Evolutionary conservation across 1,140 invertebrate species (phyloP).

Genomic region (Trinorchestia longiramus): DNA sequence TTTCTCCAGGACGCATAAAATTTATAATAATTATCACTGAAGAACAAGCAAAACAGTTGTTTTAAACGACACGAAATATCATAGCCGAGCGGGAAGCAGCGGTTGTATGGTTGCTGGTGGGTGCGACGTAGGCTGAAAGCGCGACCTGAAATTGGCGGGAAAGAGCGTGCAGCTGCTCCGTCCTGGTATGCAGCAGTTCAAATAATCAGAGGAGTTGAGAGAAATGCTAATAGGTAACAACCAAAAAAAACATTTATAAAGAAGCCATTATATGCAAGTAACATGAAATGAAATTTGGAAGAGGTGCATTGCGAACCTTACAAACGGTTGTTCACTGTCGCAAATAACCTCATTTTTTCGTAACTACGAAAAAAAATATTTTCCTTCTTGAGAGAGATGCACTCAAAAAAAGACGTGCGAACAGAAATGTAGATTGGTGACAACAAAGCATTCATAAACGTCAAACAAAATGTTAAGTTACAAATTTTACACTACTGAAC

Average conservation of each 20-base stretch:
- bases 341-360: neutral
- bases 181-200: neutral
- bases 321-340: neutral
- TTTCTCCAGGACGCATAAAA: neutral
- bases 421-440: neutral
- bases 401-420: neutral
- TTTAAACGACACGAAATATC: neutral
- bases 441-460: neutral
- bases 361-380: too few species aligned
- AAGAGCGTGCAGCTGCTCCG: neutral
- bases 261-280: neutral
- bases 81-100: neutral
- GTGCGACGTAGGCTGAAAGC: neutral
- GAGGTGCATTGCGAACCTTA: neutral
- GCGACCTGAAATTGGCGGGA: neutral
- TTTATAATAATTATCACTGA: neutral
- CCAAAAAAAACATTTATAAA: neutral
- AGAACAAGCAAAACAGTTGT: neutral
- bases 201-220: neutral
- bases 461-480: neutral
- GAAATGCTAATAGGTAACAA: neutral
- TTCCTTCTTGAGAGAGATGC: neutral
- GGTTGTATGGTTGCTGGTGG: neutral
- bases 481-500: neutral
- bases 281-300: neutral